phyloP scores from a whole-genome alignment of 53 echinoderm and acorn worm species.

The Echinometra lucunter region DNA sequence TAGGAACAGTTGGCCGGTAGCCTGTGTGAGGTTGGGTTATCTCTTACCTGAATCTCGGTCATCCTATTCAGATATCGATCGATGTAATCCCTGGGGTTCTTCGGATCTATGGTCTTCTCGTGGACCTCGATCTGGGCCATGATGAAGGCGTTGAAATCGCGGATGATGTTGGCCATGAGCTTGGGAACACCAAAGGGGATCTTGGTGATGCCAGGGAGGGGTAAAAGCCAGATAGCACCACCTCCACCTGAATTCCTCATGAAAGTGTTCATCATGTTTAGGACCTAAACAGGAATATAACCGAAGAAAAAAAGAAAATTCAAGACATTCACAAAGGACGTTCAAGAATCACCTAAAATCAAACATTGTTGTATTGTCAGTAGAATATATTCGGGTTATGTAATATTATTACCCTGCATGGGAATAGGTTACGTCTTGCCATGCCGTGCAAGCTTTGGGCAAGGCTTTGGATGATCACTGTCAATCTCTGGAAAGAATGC shows the following conservation, averaged over 20 bases:
- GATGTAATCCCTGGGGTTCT: slow-evolving; percentile 67
- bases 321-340: too few relatives aligned
- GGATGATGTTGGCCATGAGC: neutral
- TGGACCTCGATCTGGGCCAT: slow-evolving; percentile 41
- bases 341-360: too few relatives aligned
- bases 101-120: neutral
- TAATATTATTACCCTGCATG: too few relatives aligned
- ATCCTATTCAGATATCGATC: slow-evolving; percentile 63
- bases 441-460: too few relatives aligned
- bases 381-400: too few relatives aligned
- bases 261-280: neutral
- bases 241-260: neutral
- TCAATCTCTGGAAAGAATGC: too few relatives aligned
- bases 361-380: too few relatives aligned
- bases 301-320: too few relatives aligned
- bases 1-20: too few relatives aligned
- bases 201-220: slow-evolving; percentile 27
- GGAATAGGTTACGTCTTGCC: too few relatives aligned
- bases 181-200: slow-evolving; percentile 3
- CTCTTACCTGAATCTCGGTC: slow-evolving; percentile 5
- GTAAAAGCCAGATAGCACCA: neutral
- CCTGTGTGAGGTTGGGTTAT: too few relatives aligned
- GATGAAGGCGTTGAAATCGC: neutral
- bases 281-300: neutral
- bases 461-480: too few relatives aligned